Evolutionary conservation across 2,888 invertebrate genomes (phyloP), one percentile per base, ranked within the genome.

Genomic region (Drosophila leonis): DNA sequence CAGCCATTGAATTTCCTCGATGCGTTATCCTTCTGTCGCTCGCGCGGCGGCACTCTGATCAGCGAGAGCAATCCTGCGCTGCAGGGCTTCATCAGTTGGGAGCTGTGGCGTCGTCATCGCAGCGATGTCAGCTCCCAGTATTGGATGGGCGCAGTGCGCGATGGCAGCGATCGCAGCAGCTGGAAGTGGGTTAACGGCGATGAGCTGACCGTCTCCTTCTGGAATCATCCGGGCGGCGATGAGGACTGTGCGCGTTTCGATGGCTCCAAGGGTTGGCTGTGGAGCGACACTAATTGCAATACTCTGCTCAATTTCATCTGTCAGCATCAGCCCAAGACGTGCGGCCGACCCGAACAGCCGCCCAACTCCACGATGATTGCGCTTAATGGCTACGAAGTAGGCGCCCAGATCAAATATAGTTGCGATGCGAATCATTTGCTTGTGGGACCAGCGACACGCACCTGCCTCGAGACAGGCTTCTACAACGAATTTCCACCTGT

Each of bases 21-120:
- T 57, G 96, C 98, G 0, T 93, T 97, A 10, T 94, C 95, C 0
- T 97, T 97, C 93, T 98, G 98, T 90, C 95, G 96, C 42, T 94
- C 95, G 0, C 94, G 98, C 15, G 97, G 97, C 5, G 97, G 98
- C 0, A 96, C 97, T 0, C 93, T 98, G 37, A 97, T 98, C 6
- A 97, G 98, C 89, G 98, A 98, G 93, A 98, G 97, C 91, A 98
- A 98, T 93, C 98, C 98, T 0, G 98, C 98, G 0, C 94, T 98
- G 39, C 98, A 98, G 93, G 98, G 98, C 0, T 98, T 98, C 93
- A 96, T 98, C 78, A 97, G 97, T 91, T 98, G 98, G 98, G 98
- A 98, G 91, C 93, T 98, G 42, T 98, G 98, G 97, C 94, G 98
- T 73, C 94, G 98, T 56, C 98, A 98, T 92, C 95, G 97, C 94